A percentile compares a stretch with the other conserved stretches of the same genome.
Evolutionary conservation across 2,797 vertebrate genomes (phyloP).

Genomic region (Coregonus ussuriensis): DNA sequence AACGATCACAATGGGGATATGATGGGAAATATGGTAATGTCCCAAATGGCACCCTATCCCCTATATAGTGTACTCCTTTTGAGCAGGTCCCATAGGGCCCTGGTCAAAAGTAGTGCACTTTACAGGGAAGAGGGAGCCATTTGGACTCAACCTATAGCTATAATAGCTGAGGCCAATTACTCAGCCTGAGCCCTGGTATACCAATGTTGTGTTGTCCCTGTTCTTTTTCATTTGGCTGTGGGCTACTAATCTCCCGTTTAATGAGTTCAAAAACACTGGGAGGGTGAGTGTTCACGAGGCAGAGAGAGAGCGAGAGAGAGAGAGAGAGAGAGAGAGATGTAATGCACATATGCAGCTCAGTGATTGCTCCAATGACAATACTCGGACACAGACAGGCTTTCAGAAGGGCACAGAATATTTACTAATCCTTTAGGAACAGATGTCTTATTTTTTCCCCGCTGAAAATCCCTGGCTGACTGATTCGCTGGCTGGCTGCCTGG

Average conservation of each 20-base stretch:
- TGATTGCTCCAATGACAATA: conserved; percentile 5
- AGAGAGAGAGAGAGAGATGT: neutral
- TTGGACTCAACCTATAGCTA: neutral
- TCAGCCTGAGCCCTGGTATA: neutral
- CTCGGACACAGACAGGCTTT: conserved; percentile 8
- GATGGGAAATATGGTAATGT: neutral
- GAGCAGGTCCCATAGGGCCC: neutral
- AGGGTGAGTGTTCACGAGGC: neutral
- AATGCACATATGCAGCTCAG: conserved; percentile 7
- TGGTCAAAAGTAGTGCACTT: neutral
- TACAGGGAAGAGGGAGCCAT: neutral
- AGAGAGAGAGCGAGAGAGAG: neutral
- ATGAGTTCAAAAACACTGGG: conserved; percentile 15
- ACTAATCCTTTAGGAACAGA: conserved; percentile 18
- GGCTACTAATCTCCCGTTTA: conserved; percentile 16
- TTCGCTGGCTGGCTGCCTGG: neutral
- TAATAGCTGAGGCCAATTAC: conserved; percentile 2
- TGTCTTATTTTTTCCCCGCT: conserved; percentile 9
- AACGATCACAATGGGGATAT: neutral
- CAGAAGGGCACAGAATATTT: conserved; percentile 6
- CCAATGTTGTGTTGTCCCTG: neutral
- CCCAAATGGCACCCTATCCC: neutral
- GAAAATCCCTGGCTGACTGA: conserved; percentile 2
- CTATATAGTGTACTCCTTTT: neutral
- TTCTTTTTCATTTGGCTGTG: conserved; percentile 10